Percentiles rank a stretch among this genome's conserved stretches.
Evolutionary conservation across 2,113 vertebrate species (phyloP).

Genomic region (Dromiciops gliroides): DNA sequence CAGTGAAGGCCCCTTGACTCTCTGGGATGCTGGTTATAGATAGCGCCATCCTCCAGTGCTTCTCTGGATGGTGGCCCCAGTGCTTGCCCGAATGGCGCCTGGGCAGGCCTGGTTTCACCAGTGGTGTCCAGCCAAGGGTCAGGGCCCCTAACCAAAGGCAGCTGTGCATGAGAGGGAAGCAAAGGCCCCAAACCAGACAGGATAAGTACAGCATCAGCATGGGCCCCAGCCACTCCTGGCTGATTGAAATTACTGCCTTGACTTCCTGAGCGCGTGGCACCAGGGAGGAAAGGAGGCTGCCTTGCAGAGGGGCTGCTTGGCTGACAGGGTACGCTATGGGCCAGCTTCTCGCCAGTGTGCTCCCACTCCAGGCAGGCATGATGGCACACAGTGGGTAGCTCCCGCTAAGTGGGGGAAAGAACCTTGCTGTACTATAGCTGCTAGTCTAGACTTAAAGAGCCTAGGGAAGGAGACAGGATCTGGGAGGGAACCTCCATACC

Average conservation of each 20-base stretch:
- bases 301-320: not conserved
- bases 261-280: constrained; percentile 80
- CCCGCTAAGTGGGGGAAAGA: not conserved
- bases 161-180: constrained; percentile 85
- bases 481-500: not conserved
- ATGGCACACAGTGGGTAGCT: not conserved
- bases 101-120: constrained; percentile 49
- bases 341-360: not conserved
- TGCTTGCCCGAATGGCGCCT: constrained; percentile 67
- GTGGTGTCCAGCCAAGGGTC: constrained; percentile 64
- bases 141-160: constrained; percentile 88
- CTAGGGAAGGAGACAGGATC: not conserved
- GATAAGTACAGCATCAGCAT: constrained; percentile 85
- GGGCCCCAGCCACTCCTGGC: constrained; percentile 85
- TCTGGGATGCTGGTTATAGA: not conserved
- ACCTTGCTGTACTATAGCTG: not conserved
- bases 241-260: constrained; percentile 80
- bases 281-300: constrained; percentile 76
- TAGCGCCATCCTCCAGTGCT: not conserved
- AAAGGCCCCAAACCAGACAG: constrained; percentile 88
- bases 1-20: not conserved
- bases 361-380: not conserved
- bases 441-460: too few relatives aligned
- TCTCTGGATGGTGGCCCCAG: not conserved
- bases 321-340: constrained; percentile 6